Conservation (phyloP, 2,797 vertebrate species). For the Benthosema pterotum region DNA sequence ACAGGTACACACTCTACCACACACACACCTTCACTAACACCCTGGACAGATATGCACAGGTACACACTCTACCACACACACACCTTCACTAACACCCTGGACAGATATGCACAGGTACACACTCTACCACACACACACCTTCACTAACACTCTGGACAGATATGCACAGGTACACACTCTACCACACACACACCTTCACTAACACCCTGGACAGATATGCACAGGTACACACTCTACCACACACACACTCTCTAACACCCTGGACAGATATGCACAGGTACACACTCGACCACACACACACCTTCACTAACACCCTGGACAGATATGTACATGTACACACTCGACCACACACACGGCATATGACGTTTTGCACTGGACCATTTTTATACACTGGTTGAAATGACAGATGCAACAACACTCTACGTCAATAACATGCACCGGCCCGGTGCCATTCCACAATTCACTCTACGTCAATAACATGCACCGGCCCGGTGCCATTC, state of each 20-base stretch:
- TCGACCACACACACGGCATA: conserved; percentile 1
- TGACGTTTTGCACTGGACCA: no score
- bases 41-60: no score
- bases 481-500: no score
- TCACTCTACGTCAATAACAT: no score
- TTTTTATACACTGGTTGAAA: no score
- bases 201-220: conserved; percentile 75
- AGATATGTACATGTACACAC: neutral
- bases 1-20: conserved; percentile 70
- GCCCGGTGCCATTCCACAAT: no score
- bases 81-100: conserved; percentile 80
- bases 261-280: conserved; percentile 54
- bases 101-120: conserved; percentile 80
- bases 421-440: no score
- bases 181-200: conserved; percentile 83
- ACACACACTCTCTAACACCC: neutral
- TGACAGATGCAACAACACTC: no score
- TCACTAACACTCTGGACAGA: no score
- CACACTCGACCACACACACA: neutral
- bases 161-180: no score
- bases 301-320: neutral
- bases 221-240: conserved; percentile 70
- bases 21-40: no score
- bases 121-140: conserved; percentile 14
- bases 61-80: conserved; percentile 82